Conservation (phyloP, 2,113 vertebrate species). For the Oryzias woworae region DNA sequence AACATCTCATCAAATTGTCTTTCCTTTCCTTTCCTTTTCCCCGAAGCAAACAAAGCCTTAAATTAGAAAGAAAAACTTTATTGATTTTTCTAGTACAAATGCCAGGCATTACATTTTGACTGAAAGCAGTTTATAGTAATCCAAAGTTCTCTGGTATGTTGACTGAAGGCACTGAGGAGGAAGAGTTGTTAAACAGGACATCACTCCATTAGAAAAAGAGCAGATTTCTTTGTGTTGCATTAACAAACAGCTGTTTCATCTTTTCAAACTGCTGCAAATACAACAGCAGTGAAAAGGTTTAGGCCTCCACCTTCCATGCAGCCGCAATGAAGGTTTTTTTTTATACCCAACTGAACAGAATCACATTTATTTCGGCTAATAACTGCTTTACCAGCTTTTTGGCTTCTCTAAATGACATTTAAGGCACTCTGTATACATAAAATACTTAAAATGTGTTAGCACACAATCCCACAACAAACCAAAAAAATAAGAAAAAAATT, state of each 20-base stretch:
- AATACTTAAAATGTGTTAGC: slow-evolving; percentile 15
- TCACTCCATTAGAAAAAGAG: slow-evolving; percentile 17
- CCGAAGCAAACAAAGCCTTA: background rate
- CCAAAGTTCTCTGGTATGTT: slow-evolving; percentile 8
- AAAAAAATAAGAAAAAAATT: slow-evolving; percentile 13
- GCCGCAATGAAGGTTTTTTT: background rate
- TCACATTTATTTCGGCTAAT: slow-evolving; percentile 17
- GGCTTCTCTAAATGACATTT: slow-evolving; percentile 7
- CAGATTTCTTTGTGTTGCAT: too few relatives aligned
- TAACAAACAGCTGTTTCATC: too few relatives aligned
- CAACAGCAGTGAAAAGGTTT: background rate
- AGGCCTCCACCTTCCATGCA: slow-evolving; percentile 19
- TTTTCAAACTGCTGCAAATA: too few relatives aligned
- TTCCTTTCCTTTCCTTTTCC: too few relatives aligned
- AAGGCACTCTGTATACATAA: slow-evolving; percentile 1
- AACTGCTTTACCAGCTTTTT: slow-evolving; percentile 6
- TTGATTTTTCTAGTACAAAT: slow-evolving; percentile 61
- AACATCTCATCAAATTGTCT: too few relatives aligned
- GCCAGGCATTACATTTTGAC: slow-evolving; percentile 42
- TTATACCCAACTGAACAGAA: slow-evolving; percentile 11
- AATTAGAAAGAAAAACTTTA: slow-evolving; percentile 65
- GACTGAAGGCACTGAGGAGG: slow-evolving; percentile 14
- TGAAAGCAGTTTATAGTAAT: slow-evolving; percentile 43
- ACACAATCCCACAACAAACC: slow-evolving; percentile 40
- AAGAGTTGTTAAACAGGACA: slow-evolving; percentile 35